These are phyloP conservation scores for Miniopterus natalensis DNA, from an alignment of 2,113 vertebrate species.

Conservation along the genomic window DNA sequence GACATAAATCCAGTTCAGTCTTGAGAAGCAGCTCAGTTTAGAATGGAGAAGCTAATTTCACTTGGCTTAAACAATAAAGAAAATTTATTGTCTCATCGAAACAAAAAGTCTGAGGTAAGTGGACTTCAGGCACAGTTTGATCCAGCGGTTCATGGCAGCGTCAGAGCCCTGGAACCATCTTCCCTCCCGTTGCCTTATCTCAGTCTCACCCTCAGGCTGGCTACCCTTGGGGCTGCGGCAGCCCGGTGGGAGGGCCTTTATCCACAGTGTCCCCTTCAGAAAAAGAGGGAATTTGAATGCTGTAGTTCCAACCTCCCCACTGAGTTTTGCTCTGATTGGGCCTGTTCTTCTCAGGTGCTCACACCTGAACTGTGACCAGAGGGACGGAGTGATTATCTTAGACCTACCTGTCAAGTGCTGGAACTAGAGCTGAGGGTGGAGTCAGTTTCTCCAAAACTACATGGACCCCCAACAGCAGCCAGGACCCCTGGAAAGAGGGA, in stretches of 20 bases:
- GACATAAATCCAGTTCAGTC: neutral
- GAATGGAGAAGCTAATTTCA: neutral
- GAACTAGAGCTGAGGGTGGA: too few relatives aligned
- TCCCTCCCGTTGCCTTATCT: neutral
- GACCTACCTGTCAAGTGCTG: neutral
- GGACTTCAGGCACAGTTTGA: neutral
- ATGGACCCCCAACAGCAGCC: neutral
- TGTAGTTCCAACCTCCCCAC: neutral
- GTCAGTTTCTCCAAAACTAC: neutral
- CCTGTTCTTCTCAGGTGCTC: neutral
- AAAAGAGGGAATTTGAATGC: neutral
- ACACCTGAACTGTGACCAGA: neutral
- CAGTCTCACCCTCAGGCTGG: neutral
- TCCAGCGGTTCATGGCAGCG: neutral
- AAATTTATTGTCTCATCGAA: neutral
- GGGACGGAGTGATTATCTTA: neutral
- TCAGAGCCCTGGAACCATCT: neutral
- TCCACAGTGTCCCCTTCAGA: neutral
- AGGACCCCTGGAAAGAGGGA: neutral
- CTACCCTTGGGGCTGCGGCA: neutral
- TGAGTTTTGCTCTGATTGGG: neutral
- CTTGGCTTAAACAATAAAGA: neutral
- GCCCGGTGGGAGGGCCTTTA: neutral
- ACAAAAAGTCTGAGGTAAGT: neutral
- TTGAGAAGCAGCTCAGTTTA: neutral